These are phyloP conservation scores for Trididemnum clinides DNA, from an alignment of 23 tunicate species.

Conservation along the genomic window DNA sequence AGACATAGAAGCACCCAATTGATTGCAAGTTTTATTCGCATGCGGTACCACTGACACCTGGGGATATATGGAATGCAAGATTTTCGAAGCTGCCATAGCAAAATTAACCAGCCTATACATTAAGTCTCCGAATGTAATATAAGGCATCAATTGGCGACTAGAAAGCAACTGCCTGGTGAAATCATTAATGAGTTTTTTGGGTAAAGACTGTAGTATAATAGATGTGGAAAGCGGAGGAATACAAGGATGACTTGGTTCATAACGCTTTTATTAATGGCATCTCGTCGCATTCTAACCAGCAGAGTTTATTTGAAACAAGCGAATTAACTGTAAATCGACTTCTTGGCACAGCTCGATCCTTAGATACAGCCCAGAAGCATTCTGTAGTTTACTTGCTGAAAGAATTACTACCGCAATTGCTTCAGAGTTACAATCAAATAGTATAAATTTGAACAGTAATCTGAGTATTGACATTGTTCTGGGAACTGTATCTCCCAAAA, in stretches of 20 bases:
- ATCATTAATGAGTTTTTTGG: background rate
- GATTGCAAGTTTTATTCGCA: background rate
- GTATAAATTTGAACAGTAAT: no score
- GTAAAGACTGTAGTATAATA: background rate
- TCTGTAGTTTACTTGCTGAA: background rate
- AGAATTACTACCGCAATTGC: no score
- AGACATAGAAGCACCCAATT: no score
- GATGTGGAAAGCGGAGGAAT: background rate
- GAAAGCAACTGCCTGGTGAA: background rate
- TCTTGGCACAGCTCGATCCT: background rate
- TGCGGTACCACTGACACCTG: background rate
- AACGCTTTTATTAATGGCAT: background rate
- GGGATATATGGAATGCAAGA: background rate
- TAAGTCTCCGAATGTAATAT: background rate
- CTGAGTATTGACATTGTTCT: no score
- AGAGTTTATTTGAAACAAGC: background rate
- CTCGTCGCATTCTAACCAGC: background rate
- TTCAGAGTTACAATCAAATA: no score
- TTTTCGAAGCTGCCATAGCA: background rate
- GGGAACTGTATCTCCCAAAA: no score
- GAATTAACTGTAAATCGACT: background rate
- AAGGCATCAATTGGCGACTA: background rate
- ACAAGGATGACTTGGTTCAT: background rate
- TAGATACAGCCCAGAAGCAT: background rate
- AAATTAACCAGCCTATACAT: background rate